Percentiles rank a stretch among this genome's conserved stretches.
phyloP scores from a whole-genome alignment of 2,888 invertebrate species.

The Leptinotarsa haldemani region DNA sequence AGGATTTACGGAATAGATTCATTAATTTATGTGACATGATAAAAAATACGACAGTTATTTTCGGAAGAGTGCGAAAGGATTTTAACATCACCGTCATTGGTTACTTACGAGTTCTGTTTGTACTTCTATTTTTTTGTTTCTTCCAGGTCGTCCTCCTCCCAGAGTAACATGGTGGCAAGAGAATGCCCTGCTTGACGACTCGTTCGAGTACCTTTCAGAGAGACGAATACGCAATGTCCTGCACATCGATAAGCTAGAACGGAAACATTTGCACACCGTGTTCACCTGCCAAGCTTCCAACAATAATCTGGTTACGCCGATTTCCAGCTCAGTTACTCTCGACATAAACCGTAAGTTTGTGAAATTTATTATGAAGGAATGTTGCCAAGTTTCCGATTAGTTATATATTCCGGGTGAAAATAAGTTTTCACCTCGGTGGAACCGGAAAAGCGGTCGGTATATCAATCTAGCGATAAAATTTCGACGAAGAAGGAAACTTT shows the following conservation, averaged over 20 bases:
- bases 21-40: too few species aligned
- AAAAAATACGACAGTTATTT: too few species aligned
- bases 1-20: too few species aligned
- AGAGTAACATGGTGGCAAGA: slow-evolving; percentile 84
- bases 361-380: slow-evolving; percentile 5
- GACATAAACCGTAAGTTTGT: slow-evolving; percentile 79
- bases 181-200: slow-evolving; percentile 77
- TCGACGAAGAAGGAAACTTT: not conserved
- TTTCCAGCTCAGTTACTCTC: slow-evolving; percentile 75
- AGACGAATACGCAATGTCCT: slow-evolving; percentile 78
- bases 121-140: not conserved
- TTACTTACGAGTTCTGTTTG: too few species aligned
- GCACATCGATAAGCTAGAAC: slow-evolving; percentile 74
- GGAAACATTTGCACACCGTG: slow-evolving; percentile 75
- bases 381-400: slow-evolving; percentile 18
- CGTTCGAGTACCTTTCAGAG: slow-evolving; percentile 75
- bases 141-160: slow-evolving; percentile 78
- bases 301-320: slow-evolving; percentile 77
- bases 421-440: slow-evolving; percentile 12
- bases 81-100: too few species aligned
- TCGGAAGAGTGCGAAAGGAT: too few species aligned
- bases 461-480: slow-evolving; percentile 1
- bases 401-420: slow-evolving; percentile 13
- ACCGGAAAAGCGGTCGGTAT: slow-evolving; percentile 5
- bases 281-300: slow-evolving; percentile 81